Base-by-base conservation (phyloP, 92 coral and sea anemone species). In the Parazoanthus darwini region DNA sequence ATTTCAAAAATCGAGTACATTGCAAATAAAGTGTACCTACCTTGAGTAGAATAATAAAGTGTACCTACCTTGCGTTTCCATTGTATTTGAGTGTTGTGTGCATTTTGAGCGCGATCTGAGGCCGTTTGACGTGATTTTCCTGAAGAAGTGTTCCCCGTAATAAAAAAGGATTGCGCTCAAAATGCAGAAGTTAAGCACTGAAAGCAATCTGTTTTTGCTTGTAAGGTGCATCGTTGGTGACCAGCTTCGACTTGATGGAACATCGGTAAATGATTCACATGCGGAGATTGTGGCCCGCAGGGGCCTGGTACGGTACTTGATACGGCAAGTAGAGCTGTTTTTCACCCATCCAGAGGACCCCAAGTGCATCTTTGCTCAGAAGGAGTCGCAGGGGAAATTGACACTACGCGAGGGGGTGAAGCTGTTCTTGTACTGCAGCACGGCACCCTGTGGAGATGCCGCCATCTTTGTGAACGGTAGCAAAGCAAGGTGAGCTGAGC, bases 371-470 rank as follows among this genome's bases (percentile, higher is more conserved):
- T 95, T 94, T 88, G 89, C 83, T 46, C 93, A 89, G 73, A 81
- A 89, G 66, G 90, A 88, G 4, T 90, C 88, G 13, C 91, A 91
- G 13, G 91, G 89, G 66, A 94, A 93, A 85, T 81, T 93, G 46
- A 91, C 85, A 84, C 89, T 96, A 37, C 91, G 94, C 6, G 96
- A 94, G 26, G 96, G 93, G 36, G 71, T 93, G 26, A 90, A 93
- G 90, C 87, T 96, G 58, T 88, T 89, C 68, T 90, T 96, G 48
- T 96, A 96, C 75, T 85, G 93, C 85, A 96, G 98, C 77, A 91
- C 94, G 7, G 98, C 98, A 22, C 98, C 98, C 15, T 96, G 98
- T 90, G 98, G 98, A 15, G 98, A 96, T 82, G 98, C 98, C 6
- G 95, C 97, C 22, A 86, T 96, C 82, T 96, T 94, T 92, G 94